phyloP scores from a whole-genome alignment of 1,140 invertebrate genomes.

The Calosoma granatense region DNA sequence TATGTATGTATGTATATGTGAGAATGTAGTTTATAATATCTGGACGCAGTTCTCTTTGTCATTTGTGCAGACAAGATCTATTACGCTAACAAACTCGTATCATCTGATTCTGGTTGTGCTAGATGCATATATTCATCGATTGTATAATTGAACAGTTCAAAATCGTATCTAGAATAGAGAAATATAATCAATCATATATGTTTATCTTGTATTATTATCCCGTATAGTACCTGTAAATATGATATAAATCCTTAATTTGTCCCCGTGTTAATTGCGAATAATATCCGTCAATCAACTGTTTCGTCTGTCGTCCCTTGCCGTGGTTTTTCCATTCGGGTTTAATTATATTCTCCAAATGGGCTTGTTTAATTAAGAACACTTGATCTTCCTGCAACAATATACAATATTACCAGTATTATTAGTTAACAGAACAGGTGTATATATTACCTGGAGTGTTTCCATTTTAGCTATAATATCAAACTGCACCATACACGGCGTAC shows the following conservation, averaged over 20 bases:
- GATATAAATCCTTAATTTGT: slow-evolving; percentile 67
- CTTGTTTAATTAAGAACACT: slow-evolving; percentile 66
- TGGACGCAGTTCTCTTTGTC: neutral
- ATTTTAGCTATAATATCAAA: slow-evolving; percentile 85
- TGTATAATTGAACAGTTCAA: slow-evolving; percentile 74
- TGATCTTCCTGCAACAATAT: slow-evolving; percentile 59
- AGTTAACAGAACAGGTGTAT: too few relatives aligned
- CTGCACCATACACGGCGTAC: slow-evolving; percentile 79
- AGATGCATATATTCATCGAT: slow-evolving; percentile 60
- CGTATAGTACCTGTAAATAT: slow-evolving; percentile 59
- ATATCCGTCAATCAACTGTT: slow-evolving; percentile 57
- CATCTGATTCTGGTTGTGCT: slow-evolving; percentile 38
- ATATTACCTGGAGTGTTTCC: slow-evolving; percentile 60
- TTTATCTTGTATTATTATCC: slow-evolving; percentile 5
- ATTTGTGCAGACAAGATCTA: neutral
- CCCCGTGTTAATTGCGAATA: slow-evolving; percentile 62
- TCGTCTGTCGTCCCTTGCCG: slow-evolving; percentile 59
- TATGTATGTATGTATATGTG: too few relatives aligned
- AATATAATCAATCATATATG: slow-evolving; percentile 8
- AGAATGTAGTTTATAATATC: too few relatives aligned
- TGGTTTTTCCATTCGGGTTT: slow-evolving; percentile 74
- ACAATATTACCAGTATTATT: slow-evolving; percentile 10
- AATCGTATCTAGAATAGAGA: slow-evolving; percentile 59
- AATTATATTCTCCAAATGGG: slow-evolving; percentile 60
- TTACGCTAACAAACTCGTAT: too few relatives aligned